Percentiles rank a stretch among this genome's conserved stretches.
Evolutionary conservation across 2,113 vertebrate species (phyloP).

Genomic region (Daboia siamensis): DNA sequence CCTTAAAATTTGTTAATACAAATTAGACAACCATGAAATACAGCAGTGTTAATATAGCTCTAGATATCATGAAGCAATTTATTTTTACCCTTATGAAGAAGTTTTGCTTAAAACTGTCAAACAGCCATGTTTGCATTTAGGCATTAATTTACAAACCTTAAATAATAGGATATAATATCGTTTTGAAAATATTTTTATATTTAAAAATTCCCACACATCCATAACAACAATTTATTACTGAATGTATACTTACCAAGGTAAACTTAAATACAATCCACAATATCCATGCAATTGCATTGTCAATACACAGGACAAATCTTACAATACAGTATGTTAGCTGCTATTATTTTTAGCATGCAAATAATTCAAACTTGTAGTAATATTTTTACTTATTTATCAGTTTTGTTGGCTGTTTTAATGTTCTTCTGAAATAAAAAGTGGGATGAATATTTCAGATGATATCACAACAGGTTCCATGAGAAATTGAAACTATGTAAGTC

Average conservation of each 20-base stretch:
- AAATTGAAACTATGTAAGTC: not conserved
- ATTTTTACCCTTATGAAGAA: not conserved
- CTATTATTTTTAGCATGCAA: not conserved
- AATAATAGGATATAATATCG: not conserved
- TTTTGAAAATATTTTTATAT: not conserved
- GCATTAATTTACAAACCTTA: not conserved
- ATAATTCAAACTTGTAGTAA: not conserved
- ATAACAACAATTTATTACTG: constrained; percentile 11
- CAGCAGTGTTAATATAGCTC: constrained; percentile 29
- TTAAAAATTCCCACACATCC: not conserved
- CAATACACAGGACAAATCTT: not conserved
- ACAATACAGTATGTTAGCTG: not conserved
- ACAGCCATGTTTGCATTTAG: constrained; percentile 23
- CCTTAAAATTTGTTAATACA: not conserved
- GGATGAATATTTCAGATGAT: not conserved
- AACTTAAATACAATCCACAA: not conserved
- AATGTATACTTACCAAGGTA: not conserved
- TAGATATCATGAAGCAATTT: constrained; percentile 9
- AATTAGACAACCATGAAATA: constrained; percentile 20
- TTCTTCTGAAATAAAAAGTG: not conserved
- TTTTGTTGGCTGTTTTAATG: not conserved
- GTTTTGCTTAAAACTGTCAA: not conserved
- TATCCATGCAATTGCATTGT: not conserved
- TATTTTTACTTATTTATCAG: not conserved
- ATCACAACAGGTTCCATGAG: not conserved